Conservation (phyloP, 2,797 vertebrate species). For the Vipera latastei region DNA sequence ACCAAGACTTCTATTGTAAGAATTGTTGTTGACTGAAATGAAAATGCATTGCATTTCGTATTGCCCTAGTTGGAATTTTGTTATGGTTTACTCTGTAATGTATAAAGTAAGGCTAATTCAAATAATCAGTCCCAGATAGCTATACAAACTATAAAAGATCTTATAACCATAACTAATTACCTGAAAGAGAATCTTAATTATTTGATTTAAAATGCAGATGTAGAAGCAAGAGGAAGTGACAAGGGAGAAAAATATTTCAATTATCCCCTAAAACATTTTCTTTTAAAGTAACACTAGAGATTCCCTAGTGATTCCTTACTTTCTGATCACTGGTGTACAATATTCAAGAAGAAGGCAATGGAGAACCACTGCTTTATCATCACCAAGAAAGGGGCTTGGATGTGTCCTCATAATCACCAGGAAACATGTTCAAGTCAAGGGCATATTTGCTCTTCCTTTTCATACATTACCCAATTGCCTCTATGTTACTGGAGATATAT, state of each 20-base stretch:
- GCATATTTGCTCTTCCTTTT: not conserved
- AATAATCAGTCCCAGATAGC: constrained; percentile 44
- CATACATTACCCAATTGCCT: not conserved
- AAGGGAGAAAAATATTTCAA: not conserved
- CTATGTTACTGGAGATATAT: not conserved
- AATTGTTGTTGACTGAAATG: constrained; percentile 13
- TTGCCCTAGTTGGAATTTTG: constrained; percentile 4
- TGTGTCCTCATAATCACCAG: not conserved
- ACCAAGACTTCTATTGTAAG: constrained; percentile 2
- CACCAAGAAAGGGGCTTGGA: not conserved
- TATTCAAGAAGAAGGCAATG: not conserved
- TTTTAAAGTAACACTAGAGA: constrained; percentile 12
- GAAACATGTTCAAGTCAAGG: not conserved
- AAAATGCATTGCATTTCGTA: constrained; percentile 33
- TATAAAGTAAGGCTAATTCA: constrained; percentile 22
- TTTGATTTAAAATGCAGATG: constrained; percentile 24
- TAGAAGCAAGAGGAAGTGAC: not conserved
- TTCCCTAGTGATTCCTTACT: not conserved
- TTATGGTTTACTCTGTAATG: constrained; percentile 22
- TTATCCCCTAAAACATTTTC: constrained; percentile 1
- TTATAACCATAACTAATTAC: constrained; percentile 33
- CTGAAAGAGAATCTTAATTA: constrained; percentile 29
- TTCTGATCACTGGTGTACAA: constrained; percentile 9
- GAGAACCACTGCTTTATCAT: not conserved
- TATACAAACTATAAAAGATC: constrained; percentile 20